phyloP scores from a whole-genome alignment of 1,140 invertebrate species.

The Polyergus mexicanus region DNA sequence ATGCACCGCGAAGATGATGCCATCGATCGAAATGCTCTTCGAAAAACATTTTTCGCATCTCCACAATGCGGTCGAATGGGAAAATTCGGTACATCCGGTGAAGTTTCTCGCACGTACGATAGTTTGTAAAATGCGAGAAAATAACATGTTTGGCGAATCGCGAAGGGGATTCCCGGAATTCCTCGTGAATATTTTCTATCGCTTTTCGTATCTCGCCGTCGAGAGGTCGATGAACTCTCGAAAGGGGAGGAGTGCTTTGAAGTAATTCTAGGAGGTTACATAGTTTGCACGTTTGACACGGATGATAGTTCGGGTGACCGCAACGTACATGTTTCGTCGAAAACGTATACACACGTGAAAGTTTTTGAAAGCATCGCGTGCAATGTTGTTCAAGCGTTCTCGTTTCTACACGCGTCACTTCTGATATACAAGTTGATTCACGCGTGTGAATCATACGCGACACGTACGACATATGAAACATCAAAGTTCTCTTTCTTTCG shows the following conservation, averaged over 20 bases:
- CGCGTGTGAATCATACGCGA: neutral
- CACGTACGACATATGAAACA: neutral
- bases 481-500: neutral
- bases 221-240: constrained; percentile 40
- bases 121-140: constrained; percentile 44
- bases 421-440: neutral
- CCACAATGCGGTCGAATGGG: neutral
- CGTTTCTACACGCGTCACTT: neutral
- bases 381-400: neutral
- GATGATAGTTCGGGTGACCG: constrained; percentile 2
- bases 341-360: neutral
- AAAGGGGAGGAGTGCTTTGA: constrained; percentile 10
- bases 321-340: neutral
- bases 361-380: neutral
- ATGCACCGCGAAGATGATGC: neutral
- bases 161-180: constrained; percentile 20
- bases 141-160: constrained; percentile 27
- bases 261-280: constrained; percentile 37
- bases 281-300: constrained; percentile 19
- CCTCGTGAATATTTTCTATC: constrained; percentile 53
- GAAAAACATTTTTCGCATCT: neutral
- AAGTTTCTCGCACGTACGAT: neutral
- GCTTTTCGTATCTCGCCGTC: neutral
- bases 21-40: neutral
- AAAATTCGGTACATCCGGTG: constrained; percentile 17